Evolutionary conservation across 2,113 vertebrate species (phyloP).

Genomic region (Tachuris rubrigastra): DNA sequence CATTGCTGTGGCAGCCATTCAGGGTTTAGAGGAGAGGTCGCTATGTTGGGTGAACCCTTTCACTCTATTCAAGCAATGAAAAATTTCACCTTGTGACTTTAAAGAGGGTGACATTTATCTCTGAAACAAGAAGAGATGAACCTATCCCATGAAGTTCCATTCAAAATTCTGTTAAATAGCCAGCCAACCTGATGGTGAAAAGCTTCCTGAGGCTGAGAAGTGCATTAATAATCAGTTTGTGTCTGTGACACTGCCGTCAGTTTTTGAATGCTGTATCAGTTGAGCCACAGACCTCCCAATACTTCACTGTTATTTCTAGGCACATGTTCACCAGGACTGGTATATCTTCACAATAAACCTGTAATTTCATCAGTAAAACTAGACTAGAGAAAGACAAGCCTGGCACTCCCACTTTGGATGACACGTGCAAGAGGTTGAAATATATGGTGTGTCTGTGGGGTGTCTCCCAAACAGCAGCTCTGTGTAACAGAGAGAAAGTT

Average conservation of each 20-base stretch:
- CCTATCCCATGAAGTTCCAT: not conserved
- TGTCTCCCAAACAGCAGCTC: not conserved
- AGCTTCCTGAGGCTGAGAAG: not conserved
- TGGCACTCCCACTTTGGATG: not conserved
- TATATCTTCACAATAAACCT: not conserved
- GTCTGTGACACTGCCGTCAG: not conserved
- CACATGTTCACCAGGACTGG: not conserved
- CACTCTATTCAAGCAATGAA: not conserved
- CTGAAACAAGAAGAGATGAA: not conserved
- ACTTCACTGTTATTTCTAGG: not conserved
- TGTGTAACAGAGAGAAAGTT: not conserved
- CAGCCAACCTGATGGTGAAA: not conserved
- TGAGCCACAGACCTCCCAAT: slow-evolving; percentile 6
- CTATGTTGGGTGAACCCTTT: not conserved
- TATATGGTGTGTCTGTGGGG: not conserved
- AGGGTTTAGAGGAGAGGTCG: slow-evolving; percentile 30
- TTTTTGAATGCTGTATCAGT: not conserved
- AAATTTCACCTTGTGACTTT: not conserved
- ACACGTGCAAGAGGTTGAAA: not conserved
- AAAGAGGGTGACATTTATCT: not conserved
- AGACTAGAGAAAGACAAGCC: not conserved
- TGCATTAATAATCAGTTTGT: not conserved
- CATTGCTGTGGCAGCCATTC: slow-evolving; percentile 20
- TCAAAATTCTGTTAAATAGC: not conserved
- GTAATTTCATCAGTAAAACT: slow-evolving; percentile 17